Evolutionary conservation across 2,797 vertebrate genomes (phyloP).

Genomic region (Pampus argenteus): DNA sequence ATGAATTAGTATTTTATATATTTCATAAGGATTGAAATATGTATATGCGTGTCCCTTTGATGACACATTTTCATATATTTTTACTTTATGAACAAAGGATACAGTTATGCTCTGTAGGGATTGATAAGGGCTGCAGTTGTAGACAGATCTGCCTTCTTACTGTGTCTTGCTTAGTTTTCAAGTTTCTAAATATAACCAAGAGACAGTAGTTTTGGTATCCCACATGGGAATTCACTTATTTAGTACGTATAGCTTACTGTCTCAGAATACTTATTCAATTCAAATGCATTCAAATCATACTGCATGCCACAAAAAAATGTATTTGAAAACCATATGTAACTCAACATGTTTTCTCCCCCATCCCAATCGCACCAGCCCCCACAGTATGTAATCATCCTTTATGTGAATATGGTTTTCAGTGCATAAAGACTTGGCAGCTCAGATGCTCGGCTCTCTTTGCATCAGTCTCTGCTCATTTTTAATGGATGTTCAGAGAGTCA

Average conservation of each 20-base stretch:
- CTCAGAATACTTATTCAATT: background rate
- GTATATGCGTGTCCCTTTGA: background rate
- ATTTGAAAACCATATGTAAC: conserved; percentile 4
- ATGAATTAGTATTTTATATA: background rate
- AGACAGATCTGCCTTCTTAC: conserved; percentile 28
- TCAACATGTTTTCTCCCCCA: background rate
- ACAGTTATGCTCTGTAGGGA: background rate
- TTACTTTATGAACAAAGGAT: conserved; percentile 18
- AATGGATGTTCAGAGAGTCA: conserved; percentile 64
- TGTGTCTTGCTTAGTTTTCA: conserved; percentile 52
- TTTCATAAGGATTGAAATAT: background rate
- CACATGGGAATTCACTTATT: conserved; percentile 25
- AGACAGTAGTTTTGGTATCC: conserved; percentile 27
- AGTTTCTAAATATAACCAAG: conserved; percentile 61
- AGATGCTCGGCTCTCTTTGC: conserved; percentile 25
- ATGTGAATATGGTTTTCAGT: conserved; percentile 30
- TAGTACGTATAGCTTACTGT: background rate
- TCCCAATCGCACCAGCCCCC: background rate
- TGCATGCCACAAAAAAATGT: background rate
- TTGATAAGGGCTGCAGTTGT: background rate
- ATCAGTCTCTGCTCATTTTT: conserved; percentile 60
- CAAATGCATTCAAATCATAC: background rate
- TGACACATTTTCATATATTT: background rate
- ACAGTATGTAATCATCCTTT: conserved; percentile 26
- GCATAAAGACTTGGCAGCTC: conserved; percentile 49